Evolutionary conservation across 2,797 vertebrate genomes (phyloP), one percentile per base, ranked within the genome.

Genomic region (Zalophus californianus): DNA sequence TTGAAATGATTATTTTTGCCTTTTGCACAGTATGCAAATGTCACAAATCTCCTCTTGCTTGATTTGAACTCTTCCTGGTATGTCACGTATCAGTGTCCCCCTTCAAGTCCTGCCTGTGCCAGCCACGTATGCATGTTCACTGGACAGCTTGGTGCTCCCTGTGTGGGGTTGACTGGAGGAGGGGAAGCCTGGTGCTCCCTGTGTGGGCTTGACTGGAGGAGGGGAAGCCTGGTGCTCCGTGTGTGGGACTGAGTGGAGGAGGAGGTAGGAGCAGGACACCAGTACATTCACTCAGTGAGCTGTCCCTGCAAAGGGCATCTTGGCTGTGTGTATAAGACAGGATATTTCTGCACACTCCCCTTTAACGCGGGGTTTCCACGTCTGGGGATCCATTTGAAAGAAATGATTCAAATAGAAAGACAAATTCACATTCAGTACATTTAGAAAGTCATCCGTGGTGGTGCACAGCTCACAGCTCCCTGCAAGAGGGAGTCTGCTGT

Each of bases 261-360:
- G 27, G 44, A 2, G 3, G 21, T 64, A 78, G 7, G 21, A 85
- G 1, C 23, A 41, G 54, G 41, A 54, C 60, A 79, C 16, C 4
- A 0, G 2, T 3, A 8, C n/a, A 12, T 10, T 29, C 4, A 12
- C 54, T 56, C 38, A 6, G 0, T 14, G 16, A 35, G 8, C 52
- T 27, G 56, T 29, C 14, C 41, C 86, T 70, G 75, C 1, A 0
- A 50, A 84, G 58, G 77, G 25, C 14, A 4, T 14, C 72, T 20
- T 82, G 16, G 9, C 44, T 7, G 0, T 66, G 4, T 62, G 35
- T 48, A 7, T 25, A 68, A 32, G 52, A n/a, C 32, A 16, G 23
- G 44, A 64, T 2, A 12, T 41, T 58, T 58, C 11, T 60, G 41
- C n/a, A 16, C 56, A 3, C 2, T 35, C 6, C 32, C 5, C 29